Evolutionary conservation across 2,888 invertebrate species (phyloP).

Genomic region (Antheraea assamensis): DNA sequence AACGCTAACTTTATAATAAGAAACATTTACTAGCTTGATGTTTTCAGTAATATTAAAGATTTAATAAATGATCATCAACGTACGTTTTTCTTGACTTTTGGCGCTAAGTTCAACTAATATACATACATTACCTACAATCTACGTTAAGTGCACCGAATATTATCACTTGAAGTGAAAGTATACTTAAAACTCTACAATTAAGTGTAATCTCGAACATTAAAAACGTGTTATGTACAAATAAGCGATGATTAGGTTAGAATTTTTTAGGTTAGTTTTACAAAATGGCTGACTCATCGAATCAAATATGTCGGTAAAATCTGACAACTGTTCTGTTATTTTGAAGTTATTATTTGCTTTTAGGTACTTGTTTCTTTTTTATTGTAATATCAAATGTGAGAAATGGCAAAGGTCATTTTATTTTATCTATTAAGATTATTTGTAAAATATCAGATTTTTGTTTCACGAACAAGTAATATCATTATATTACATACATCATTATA

Average conservation of each 20-base stretch:
- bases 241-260: constrained; percentile 52
- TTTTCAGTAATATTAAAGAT: background rate
- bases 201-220: constrained; percentile 27
- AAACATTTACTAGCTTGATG: too few species aligned
- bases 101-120: constrained; percentile 13
- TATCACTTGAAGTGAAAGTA: constrained; percentile 48
- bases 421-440: background rate
- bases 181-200: constrained; percentile 35
- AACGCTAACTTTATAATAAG: too few species aligned
- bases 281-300: constrained; percentile 41
- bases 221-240: constrained; percentile 60
- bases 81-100: constrained; percentile 12
- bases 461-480: background rate
- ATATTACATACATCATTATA: too few species aligned
- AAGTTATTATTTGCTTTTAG: background rate
- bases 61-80: background rate
- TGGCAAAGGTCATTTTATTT: background rate
- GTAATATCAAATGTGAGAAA: background rate
- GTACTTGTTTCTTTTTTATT: background rate
- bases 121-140: constrained; percentile 31
- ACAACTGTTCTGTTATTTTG: constrained; percentile 39
- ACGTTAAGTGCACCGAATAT: constrained; percentile 52
- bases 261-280: constrained; percentile 38
- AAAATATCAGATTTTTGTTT: background rate
- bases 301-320: constrained; percentile 25